Base-by-base conservation (phyloP, 2,797 vertebrate genomes). In the Sandelia bainsii region DNA sequence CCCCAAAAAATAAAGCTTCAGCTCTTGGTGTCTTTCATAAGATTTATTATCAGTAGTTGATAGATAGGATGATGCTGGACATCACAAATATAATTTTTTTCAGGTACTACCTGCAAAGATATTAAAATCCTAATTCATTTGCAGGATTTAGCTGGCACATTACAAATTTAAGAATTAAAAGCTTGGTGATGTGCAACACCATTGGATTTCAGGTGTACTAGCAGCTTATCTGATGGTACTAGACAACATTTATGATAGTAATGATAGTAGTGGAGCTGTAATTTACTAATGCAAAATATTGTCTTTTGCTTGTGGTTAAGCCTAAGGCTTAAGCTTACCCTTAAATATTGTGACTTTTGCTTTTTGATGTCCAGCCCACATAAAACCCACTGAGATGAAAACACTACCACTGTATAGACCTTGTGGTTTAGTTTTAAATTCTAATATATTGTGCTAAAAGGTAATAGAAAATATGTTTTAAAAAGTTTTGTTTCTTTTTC, bases 121-220 rank as follows among this genome's bases (percentile, higher is more conserved):
- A 62, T 77, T 71, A 62, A 74, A 72, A 40, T 25, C 25, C 25
- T 25, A 25, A 29, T 29, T 29, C 27, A 29, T 29, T 29, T 29
- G 3, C 27, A 29, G 27, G 27, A 29, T 29, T 29, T 29, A 29
- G 27, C 27, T 29, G 27, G 27, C 27, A 29, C 27, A 29, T 29
- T 29, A 5, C 27, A 29, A 29, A 29, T 29, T 29, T 29, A 29
- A 6, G 27, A 29, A 62, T 77, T 71, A 62, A 76, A 72, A 40
- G 34, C 6, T 59, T 20, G 2, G 40, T 77, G 63, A 77, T 59
- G 46, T 81, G 32, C 53, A 53, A 68, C 53, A 48, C 12, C 6
- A 1, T n/a, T 81, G 23, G 57, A 65, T 65, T 72, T 77, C 13
- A 44, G n/a, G 37, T 46, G 34, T 34, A 22, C 59, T 4, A 5